Conservation (phyloP, 2,888 invertebrate genomes). For the Ferrisia virgata region DNA sequence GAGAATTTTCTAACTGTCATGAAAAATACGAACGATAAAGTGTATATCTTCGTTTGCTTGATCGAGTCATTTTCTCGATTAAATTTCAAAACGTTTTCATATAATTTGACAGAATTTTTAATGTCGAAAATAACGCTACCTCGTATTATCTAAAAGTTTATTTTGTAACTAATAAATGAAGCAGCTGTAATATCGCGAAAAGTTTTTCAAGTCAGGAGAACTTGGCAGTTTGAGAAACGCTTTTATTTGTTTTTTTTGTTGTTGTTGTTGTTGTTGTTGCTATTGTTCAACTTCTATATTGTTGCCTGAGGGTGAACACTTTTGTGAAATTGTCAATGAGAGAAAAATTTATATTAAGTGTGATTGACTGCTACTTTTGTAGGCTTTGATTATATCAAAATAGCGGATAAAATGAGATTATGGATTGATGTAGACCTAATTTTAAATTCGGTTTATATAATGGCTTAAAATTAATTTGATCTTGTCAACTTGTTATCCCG, state of each 20-base stretch:
- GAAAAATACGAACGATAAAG: background rate
- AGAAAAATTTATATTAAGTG: background rate
- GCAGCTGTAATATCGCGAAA: background rate
- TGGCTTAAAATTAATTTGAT: conserved; percentile 3
- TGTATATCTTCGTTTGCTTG: background rate
- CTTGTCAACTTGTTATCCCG: background rate
- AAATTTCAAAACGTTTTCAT: background rate
- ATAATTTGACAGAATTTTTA: background rate
- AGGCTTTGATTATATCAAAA: background rate
- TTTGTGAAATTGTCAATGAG: background rate
- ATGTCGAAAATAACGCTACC: background rate
- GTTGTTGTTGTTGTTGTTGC: too few species aligned
- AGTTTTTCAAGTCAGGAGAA: background rate
- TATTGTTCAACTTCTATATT: too few species aligned
- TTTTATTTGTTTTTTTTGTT: background rate
- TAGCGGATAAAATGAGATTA: background rate
- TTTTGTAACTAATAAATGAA: background rate
- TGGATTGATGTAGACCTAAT: background rate
- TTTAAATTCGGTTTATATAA: background rate
- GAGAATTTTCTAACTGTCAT: background rate
- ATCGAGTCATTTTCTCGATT: background rate
- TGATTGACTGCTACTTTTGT: background rate
- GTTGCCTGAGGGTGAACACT: background rate
- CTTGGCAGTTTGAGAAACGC: background rate
- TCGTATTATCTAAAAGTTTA: background rate